Percentiles rank a stretch among this genome's conserved stretches.
Evolutionary conservation across 2,797 vertebrate genomes (phyloP).

Genomic region (Megalops cyprinoides): DNA sequence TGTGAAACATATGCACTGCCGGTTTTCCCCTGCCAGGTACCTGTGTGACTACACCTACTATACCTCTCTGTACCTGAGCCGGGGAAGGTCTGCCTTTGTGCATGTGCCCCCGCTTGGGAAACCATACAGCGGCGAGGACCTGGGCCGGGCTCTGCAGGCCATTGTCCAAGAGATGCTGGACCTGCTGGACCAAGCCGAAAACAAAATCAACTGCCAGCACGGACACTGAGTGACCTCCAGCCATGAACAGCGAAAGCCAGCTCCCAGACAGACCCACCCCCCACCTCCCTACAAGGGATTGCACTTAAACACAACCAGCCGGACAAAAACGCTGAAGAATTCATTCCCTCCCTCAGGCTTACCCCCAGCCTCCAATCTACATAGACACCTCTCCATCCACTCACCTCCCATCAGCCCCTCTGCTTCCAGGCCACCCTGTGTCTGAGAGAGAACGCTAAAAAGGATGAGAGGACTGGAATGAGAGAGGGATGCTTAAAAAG

Average conservation of each 20-base stretch:
- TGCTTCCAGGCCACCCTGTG: background rate
- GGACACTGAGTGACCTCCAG: constrained; percentile 60
- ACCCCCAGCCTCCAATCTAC: constrained; percentile 26
- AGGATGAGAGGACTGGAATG: constrained; percentile 31
- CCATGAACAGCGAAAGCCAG: constrained; percentile 44
- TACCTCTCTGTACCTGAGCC: constrained; percentile 85
- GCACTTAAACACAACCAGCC: constrained; percentile 70
- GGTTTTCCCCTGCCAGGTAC: constrained; percentile 74
- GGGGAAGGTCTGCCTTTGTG: constrained; percentile 82
- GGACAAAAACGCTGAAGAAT: constrained; percentile 39
- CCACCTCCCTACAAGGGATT: constrained; percentile 58
- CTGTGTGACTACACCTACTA: constrained; percentile 98
- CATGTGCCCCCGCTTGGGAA: constrained; percentile 91
- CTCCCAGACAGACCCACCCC: constrained; percentile 52
- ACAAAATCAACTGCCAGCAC: constrained; percentile 63
- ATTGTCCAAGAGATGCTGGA: constrained; percentile 85
- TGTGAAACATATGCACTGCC: background rate
- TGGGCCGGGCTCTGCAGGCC: constrained; percentile 83
- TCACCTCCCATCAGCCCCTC: constrained; percentile 31
- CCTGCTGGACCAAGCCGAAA: constrained; percentile 72
- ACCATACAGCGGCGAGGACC: constrained; percentile 83
- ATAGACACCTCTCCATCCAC: constrained; percentile 37
- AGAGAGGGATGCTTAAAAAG: background rate
- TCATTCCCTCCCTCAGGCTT: constrained; percentile 26
- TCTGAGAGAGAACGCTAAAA: constrained; percentile 5